Evolutionary conservation across 92 coral and sea anemone genomes (phyloP).

Genomic region (Umimayanthus chanpuru): DNA sequence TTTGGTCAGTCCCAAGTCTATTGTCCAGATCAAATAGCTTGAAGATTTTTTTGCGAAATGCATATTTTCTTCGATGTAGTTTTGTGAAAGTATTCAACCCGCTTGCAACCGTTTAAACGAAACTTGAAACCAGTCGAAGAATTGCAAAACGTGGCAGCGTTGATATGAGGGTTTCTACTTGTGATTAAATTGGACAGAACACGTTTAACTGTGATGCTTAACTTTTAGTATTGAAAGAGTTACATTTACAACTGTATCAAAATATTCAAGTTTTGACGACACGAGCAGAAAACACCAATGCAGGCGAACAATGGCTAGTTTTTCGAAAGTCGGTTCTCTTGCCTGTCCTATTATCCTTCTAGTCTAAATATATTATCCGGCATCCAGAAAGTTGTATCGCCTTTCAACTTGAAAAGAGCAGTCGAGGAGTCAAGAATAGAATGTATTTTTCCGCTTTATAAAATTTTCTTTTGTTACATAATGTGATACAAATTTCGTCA

Average conservation of each 20-base stretch:
- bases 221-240: not conserved
- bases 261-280: not conserved
- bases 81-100: not conserved
- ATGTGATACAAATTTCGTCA: too few relatives aligned
- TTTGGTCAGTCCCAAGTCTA: not conserved
- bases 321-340: not conserved
- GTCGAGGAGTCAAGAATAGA: not conserved
- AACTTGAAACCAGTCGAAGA: not conserved
- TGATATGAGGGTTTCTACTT: not conserved
- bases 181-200: not conserved
- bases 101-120: not conserved
- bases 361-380: not conserved
- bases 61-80: not conserved
- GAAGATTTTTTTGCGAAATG: not conserved
- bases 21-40: not conserved
- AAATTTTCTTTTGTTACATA: not conserved
- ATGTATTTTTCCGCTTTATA: not conserved
- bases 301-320: not conserved
- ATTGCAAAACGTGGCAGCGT: conserved; percentile 7
- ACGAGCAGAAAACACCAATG: not conserved
- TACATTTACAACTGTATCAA: not conserved
- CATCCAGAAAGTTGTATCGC: not conserved
- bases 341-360: not conserved
- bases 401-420: not conserved
- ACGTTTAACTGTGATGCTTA: not conserved